phyloP scores from a whole-genome alignment of 2,888 invertebrate species.

The Mactromeris polynyma region DNA sequence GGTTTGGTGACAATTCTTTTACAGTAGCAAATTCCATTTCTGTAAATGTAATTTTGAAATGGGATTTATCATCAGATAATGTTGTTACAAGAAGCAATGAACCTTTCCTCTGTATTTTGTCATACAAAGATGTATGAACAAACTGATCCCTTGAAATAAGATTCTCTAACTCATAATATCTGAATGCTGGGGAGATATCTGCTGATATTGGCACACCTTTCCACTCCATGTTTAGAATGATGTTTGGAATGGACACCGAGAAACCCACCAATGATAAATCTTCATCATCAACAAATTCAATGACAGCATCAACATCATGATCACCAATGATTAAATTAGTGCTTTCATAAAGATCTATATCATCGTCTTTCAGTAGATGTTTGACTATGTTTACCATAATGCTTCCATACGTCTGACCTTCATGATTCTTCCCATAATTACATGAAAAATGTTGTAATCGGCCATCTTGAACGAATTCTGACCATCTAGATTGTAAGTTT shows the following conservation, averaged over 20 bases:
- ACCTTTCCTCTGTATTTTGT: not conserved
- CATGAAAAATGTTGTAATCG: not conserved
- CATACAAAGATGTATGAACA: not conserved
- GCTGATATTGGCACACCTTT: not conserved
- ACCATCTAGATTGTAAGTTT: not conserved
- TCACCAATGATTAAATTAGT: not conserved
- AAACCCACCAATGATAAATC: not conserved
- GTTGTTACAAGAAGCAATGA: constrained; percentile 12
- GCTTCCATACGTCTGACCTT: not conserved
- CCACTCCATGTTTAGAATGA: not conserved
- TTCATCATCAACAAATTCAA: constrained; percentile 11
- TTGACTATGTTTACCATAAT: not conserved
- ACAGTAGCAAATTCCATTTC: not conserved
- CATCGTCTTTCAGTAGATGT: not conserved
- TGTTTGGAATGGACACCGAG: not conserved
- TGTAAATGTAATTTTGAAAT: constrained; percentile 22
- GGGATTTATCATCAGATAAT: no score
- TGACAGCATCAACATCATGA: not conserved
- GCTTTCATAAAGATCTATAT: not conserved
- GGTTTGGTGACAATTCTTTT: not conserved
- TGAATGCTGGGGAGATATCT: not conserved
- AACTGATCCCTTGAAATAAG: not conserved
- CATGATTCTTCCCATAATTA: not conserved
- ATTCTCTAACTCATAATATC: not conserved
- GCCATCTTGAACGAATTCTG: not conserved